Base-by-base conservation (phyloP, 2,797 vertebrate genomes). In the Coilia nasus region DNA sequence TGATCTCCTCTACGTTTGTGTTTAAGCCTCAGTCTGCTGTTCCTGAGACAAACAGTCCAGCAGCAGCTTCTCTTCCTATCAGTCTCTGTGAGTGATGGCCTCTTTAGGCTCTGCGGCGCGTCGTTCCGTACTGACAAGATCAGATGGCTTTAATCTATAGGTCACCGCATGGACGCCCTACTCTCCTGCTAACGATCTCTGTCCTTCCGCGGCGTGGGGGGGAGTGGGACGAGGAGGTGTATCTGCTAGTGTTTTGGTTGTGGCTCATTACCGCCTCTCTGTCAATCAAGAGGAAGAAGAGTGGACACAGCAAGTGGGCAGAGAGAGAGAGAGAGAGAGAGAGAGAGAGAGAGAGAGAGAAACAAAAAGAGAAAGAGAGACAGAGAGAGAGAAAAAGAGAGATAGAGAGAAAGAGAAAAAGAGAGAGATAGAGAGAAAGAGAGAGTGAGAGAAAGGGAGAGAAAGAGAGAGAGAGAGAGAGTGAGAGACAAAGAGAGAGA, bases 111-210 rank as follows among this genome's bases (percentile, higher is more conserved):
- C 17, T 1, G 17, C 2, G 71, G 17, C 71, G 35, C 21, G 19
- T 31, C 41, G 2, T 78, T 35, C 71, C 71, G 41, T 2, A 7
- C 15, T 78, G 71, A 78, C 71, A 78, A 44, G 71, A 41, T 78
- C 31, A 35, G 71, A 21, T 19, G 17, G 31, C 71, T 78, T 78
- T 78, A 78, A 78, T 78, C 71, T 78, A 78, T 35, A 78, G 71
- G 71, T 78, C 71, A 78, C 17, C 4, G 35, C 71, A 4, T 44
- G 71, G 71, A 78, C 19, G 35, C 71, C 35, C 0, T 1, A 21
- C 17, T 78, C 35, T 78, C 25, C 25, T 15, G 71, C 71, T 78
- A 78, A 78, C 35, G 71, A 78, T 78, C 71, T 21, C 71, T 7
- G 14, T 54, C 50, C 14, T 54, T 7, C 50, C 7, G 50, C 50